These are phyloP conservation scores for Callaeas wilsoni DNA, from an alignment of 2,113 vertebrate species.

Conservation along the genomic window DNA sequence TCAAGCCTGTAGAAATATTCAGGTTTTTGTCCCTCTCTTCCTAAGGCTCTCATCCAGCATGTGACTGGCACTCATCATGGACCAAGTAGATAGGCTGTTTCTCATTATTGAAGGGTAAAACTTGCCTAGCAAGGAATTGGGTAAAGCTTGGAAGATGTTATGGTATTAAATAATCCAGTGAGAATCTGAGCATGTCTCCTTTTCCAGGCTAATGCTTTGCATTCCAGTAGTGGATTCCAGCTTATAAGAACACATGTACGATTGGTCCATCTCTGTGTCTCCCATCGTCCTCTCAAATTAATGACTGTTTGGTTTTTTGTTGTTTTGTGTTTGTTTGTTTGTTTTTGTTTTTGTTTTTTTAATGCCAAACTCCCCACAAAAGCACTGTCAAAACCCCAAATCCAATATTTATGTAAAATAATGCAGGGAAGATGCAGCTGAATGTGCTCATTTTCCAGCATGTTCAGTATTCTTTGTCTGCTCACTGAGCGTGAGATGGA, in stretches of 20 bases:
- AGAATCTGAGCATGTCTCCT: not conserved
- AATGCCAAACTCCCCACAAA: not conserved
- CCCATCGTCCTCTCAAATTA: not conserved
- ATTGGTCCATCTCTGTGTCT: not conserved
- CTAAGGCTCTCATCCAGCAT: not conserved
- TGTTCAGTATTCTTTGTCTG: not conserved
- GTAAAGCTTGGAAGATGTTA: not conserved
- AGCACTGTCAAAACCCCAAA: not conserved
- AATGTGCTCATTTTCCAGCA: not conserved
- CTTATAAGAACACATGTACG: not conserved
- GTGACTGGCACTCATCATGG: not conserved
- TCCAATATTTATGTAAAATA: slow-evolving; percentile 36
- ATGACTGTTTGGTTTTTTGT: not conserved
- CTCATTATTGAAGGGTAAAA: not conserved
- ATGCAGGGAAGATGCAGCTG: not conserved
- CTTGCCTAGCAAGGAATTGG: not conserved
- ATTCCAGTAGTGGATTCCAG: not conserved
- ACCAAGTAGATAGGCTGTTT: not conserved
- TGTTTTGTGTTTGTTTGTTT: not conserved
- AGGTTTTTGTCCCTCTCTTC: not conserved
- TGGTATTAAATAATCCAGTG: not conserved
- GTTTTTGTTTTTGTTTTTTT: not conserved
- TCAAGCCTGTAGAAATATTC: not conserved
- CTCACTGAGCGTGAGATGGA: slow-evolving; percentile 16
- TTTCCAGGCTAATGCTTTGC: not conserved